These are phyloP conservation scores for Smutsia gigantea DNA, from an alignment of 2,797 vertebrate species.

Conservation along the genomic window DNA sequence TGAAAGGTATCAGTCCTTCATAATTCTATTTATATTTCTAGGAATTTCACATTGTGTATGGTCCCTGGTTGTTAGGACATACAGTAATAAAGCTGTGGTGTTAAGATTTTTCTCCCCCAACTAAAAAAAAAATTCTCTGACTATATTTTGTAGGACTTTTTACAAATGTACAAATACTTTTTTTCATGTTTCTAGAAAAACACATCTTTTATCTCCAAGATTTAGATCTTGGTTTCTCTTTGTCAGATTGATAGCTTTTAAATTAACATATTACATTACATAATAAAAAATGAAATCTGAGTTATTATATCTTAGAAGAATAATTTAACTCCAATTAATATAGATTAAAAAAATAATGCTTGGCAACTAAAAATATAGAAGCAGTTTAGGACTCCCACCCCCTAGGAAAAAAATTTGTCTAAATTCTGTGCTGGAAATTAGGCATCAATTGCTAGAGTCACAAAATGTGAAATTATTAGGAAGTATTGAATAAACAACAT, in stretches of 20 bases:
- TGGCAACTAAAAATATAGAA: background rate
- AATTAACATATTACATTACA: background rate
- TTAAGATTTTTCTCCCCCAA: background rate
- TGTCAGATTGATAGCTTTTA: background rate
- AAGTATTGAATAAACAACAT: background rate
- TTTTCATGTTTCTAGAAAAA: background rate
- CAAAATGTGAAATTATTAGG: background rate
- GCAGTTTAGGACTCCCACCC: background rate
- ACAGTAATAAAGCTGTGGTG: background rate
- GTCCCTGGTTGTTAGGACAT: background rate
- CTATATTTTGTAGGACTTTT: background rate
- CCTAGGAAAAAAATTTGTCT: background rate
- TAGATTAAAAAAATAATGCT: background rate
- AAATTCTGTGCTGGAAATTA: background rate
- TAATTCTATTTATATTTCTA: background rate
- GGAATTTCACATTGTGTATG: background rate
- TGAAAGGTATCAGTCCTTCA: background rate
- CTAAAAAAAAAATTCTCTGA: background rate
- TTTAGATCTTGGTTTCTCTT: background rate
- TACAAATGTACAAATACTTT: background rate
- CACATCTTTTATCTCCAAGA: background rate
- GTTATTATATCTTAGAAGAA: background rate
- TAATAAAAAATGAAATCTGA: background rate
- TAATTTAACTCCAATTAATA: slow-evolving; percentile 14
- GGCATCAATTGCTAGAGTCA: background rate